Conservation (phyloP, 2,888 invertebrate species). For the Lapara coniferarum region DNA sequence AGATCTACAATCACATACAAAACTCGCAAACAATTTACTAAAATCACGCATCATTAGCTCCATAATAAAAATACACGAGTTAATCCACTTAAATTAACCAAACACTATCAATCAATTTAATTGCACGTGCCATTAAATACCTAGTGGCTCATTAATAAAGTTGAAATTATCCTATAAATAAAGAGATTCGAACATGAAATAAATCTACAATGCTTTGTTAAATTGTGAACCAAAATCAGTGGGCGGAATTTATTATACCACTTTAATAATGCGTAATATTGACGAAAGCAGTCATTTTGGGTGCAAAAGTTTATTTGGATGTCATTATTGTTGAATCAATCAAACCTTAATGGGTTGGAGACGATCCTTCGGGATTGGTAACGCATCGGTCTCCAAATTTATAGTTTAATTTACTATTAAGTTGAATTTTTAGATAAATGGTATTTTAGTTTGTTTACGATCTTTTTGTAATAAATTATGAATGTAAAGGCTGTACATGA, state of each 20-base stretch:
- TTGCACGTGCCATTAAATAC: background rate
- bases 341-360: constrained; percentile 41
- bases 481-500: too few relatives aligned
- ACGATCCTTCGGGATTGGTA: constrained; percentile 20
- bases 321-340: constrained; percentile 78
- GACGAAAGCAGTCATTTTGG: constrained; percentile 65
- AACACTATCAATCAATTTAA: background rate
- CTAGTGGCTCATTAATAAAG: constrained; percentile 9
- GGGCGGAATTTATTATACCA: constrained; percentile 66
- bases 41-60: too few relatives aligned
- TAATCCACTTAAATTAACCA: background rate
- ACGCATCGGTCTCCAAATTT: constrained; percentile 21
- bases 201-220: constrained; percentile 52
- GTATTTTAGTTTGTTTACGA: background rate
- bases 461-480: too few relatives aligned
- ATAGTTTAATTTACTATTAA: constrained; percentile 18
- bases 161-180: constrained; percentile 33
- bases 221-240: constrained; percentile 66
- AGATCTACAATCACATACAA: too few relatives aligned
- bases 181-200: constrained; percentile 52
- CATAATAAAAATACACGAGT: background rate
- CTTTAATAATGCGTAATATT: constrained; percentile 70
- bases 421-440: constrained; percentile 1
- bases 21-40: too few relatives aligned
- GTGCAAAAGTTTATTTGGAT: constrained; percentile 62